phyloP scores from a whole-genome alignment of 1,140 invertebrate genomes.

The Dreissena rostriformis region DNA sequence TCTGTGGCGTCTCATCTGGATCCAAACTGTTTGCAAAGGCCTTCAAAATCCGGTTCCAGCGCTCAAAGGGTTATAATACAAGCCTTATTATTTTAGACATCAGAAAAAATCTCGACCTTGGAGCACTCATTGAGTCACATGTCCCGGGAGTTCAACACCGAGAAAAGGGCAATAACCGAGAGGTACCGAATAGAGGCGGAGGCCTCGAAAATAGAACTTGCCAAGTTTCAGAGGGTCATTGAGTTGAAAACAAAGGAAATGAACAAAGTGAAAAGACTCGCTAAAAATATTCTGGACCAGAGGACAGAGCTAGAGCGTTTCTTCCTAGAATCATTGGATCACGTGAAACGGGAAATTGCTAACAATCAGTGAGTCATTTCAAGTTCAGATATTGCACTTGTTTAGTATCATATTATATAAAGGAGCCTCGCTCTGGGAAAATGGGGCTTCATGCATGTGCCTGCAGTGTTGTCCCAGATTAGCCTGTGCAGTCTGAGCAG shows the following conservation, averaged over 20 bases:
- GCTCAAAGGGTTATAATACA: too few relatives aligned
- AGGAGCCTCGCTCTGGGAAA: too few relatives aligned
- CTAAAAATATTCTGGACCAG: slow-evolving; percentile 80
- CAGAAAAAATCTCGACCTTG: slow-evolving; percentile 76
- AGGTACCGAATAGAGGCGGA: slow-evolving; percentile 73
- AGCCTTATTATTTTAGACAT: slow-evolving; percentile 62
- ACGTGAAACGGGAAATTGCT: slow-evolving; percentile 79
- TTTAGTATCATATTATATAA: too few relatives aligned
- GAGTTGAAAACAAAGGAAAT: slow-evolving; percentile 81
- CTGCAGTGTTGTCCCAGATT: too few relatives aligned
- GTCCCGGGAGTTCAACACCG: slow-evolving; percentile 78
- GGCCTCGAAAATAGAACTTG: slow-evolving; percentile 75
- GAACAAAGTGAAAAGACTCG: slow-evolving; percentile 80
- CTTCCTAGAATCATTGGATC: slow-evolving; percentile 78
- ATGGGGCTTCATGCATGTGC: too few relatives aligned
- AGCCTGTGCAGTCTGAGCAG: too few relatives aligned
- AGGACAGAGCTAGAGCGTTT: slow-evolving; percentile 81
- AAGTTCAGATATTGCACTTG: too few relatives aligned
- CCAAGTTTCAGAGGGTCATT: slow-evolving; percentile 78
- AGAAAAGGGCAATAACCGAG: slow-evolving; percentile 67
- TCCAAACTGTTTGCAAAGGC: too few relatives aligned
- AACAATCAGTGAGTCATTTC: slow-evolving; percentile 76
- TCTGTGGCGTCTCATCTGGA: too few relatives aligned
- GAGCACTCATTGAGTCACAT: slow-evolving; percentile 80
- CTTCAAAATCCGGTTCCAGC: too few relatives aligned